Conservation (phyloP, 2,888 invertebrate species). For the Drosophila neoperkinsi region DNA sequence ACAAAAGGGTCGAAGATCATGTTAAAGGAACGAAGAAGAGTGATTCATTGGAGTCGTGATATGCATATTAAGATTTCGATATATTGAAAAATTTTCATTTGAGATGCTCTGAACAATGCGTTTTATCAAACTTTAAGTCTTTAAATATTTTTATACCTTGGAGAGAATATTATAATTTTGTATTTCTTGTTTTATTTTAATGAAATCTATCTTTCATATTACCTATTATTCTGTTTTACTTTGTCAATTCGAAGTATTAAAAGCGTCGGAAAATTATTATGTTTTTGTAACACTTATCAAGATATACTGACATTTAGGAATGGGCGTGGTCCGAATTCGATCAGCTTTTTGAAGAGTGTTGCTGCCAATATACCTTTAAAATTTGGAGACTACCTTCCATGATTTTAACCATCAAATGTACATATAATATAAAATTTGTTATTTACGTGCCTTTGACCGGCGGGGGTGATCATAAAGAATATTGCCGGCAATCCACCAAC, state of each 20-base stretch:
- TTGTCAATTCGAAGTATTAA: not conserved
- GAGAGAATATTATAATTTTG: not conserved
- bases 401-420: no score
- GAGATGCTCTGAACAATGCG: not conserved
- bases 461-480: not conserved
- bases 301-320: not conserved
- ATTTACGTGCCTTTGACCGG: not conserved
- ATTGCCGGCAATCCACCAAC: not conserved
- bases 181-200: not conserved
- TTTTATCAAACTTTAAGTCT: not conserved
- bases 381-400: not conserved
- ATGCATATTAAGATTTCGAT: not conserved
- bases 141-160: not conserved
- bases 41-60: slow-evolving; percentile 1
- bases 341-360: not conserved
- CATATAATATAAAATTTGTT: no score
- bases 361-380: not conserved
- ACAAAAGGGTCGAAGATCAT: slow-evolving; percentile 46
- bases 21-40: slow-evolving; percentile 5
- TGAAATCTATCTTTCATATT: not conserved
- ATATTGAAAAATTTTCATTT: not conserved
- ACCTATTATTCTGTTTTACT: not conserved
- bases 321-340: not conserved
- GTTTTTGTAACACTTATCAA: not conserved
- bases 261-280: not conserved